Evolutionary conservation across 2,888 invertebrate species (phyloP), one percentile per base, ranked within the genome.

Genomic region (Apamea epomidion): DNA sequence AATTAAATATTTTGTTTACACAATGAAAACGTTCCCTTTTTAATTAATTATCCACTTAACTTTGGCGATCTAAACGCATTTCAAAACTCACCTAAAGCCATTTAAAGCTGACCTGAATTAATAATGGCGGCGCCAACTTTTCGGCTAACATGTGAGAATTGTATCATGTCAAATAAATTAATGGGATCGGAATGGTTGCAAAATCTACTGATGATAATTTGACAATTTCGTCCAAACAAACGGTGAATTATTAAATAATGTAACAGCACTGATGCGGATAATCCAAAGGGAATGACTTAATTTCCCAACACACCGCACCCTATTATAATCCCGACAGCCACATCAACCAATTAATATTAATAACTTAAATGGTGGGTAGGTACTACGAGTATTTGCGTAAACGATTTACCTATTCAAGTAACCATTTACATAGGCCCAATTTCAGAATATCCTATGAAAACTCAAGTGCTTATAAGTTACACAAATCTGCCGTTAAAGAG

Each of bases 251-350:
- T 64, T 37, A 42, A 83, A 64, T 83, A 77, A 84, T 68, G 29
- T 80, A 42, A 62, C 32, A 37, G 67, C 58, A 45, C 75, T 64
- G 71, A 60, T 65, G 64, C 32, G 78, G 69, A 65, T 78, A 78
- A 83, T 78, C 75, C 73, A 54, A 67, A 73, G 65, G 71, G 87
- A 32, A 81, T 72, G 69, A 65, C 62, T 72, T 74, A 25, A 60
- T 84, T 78, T 37, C 58, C 64, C 72, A 62, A 74, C 58, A 74
- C 64, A 78, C 76, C 84, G 69, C 65, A 62, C 54, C 71, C 75
- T 86, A 82, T 86, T 84, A 78, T 65, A 71, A 74, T 78, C 51
- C 74, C n/a, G 62, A 78, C 75, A 60, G 64, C 72, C 77, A 58
- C 58, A 67, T 76, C 72, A 70, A 32, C 51, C 76, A 71, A 83